Conservation (phyloP, 2,888 invertebrate genomes). For the Dolomedes plantarius region DNA sequence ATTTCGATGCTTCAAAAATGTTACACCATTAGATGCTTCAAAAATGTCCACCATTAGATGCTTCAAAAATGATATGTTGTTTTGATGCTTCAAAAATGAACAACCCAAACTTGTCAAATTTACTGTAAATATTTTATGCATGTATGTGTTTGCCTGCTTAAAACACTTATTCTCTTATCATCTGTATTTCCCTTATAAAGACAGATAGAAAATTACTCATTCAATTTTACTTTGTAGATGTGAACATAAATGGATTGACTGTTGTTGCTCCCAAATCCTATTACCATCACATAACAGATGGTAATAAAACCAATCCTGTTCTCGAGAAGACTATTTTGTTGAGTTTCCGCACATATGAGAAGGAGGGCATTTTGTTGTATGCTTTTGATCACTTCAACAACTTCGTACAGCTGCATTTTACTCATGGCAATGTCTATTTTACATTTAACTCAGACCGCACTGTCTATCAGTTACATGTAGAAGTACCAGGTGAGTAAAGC, state of each 20-base stretch:
- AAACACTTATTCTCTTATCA: too few relatives aligned
- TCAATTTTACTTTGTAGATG: too few relatives aligned
- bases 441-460: constrained; percentile 83
- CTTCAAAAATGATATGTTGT: too few relatives aligned
- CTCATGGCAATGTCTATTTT: constrained; percentile 87
- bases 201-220: too few relatives aligned
- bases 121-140: too few relatives aligned
- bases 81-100: too few relatives aligned
- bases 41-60: too few relatives aligned
- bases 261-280: constrained; percentile 89
- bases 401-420: constrained; percentile 91
- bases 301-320: constrained; percentile 83
- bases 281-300: constrained; percentile 82
- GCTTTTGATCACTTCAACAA: constrained; percentile 95
- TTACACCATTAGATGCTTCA: too few relatives aligned
- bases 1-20: too few relatives aligned
- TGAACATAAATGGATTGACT: constrained; percentile 91
- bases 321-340: constrained; percentile 88
- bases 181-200: too few relatives aligned
- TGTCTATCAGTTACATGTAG: constrained; percentile 84
- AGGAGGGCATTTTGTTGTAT: constrained; percentile 87
- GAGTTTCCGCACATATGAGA: constrained; percentile 89
- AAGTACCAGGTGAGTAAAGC: constrained; percentile 80
- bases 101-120: too few relatives aligned
- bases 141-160: too few relatives aligned